phyloP scores from a whole-genome alignment of 2,888 invertebrate genomes.

The Acronicta alni region DNA sequence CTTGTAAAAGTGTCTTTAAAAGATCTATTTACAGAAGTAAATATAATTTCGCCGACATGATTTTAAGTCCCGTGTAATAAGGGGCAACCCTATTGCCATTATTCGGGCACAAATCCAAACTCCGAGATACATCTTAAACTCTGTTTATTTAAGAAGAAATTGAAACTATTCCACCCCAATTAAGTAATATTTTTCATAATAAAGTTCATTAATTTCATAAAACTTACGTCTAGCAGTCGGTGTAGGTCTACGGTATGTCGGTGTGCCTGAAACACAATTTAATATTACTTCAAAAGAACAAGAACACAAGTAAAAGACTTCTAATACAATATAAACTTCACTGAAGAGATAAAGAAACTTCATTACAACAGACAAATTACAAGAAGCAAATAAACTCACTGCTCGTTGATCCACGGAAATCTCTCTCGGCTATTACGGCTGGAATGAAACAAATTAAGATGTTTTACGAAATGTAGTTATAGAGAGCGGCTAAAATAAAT shows the following conservation, averaged over 20 bases:
- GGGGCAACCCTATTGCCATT: no score
- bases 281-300: conserved; percentile 13
- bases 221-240: conserved; percentile 61
- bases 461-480: neutral
- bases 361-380: conserved; percentile 4
- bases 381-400: conserved; percentile 42
- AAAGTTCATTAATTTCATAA: neutral
- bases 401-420: conserved; percentile 33
- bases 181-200: no score
- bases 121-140: no score
- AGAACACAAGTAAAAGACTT: neutral
- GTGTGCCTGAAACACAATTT: conserved; percentile 62
- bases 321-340: conserved; percentile 1
- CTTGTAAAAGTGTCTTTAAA: no score
- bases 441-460: conserved; percentile 30
- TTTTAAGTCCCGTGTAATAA: no score
- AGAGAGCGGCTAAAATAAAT: no score
- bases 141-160: no score
- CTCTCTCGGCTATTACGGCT: conserved; percentile 43
- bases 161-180: no score
- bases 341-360: conserved; percentile 14
- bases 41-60: no score
- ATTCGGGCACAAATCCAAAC: no score
- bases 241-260: conserved; percentile 39
- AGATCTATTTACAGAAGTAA: no score